A percentile compares a stretch with the other conserved stretches of the same genome.
Conservation (phyloP, 2,888 invertebrate species). For the Hyposoter didymator region DNA sequence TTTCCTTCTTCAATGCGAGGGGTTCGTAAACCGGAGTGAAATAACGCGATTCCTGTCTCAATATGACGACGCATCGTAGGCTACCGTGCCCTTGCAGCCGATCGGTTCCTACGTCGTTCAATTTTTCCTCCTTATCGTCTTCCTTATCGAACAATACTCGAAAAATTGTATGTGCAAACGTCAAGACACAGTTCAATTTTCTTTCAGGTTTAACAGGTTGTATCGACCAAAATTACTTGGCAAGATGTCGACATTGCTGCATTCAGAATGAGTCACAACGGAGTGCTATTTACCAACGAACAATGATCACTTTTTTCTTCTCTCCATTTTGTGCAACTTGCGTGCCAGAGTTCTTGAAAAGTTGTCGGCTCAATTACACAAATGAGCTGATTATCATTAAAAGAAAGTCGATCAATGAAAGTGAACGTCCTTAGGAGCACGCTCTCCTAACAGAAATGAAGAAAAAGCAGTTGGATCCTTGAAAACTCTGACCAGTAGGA, state of each 20-base stretch:
- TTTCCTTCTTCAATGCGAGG: background rate
- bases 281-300: background rate
- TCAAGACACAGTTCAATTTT: background rate
- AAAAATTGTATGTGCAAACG: background rate
- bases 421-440: no score
- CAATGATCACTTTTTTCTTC: background rate
- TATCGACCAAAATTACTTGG: background rate
- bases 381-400: background rate
- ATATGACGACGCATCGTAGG: background rate
- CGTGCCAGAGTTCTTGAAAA: background rate
- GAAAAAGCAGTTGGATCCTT: background rate
- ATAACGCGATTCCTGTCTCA: constrained; percentile 1
- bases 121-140: background rate
- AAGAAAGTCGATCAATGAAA: background rate
- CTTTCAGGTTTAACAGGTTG: background rate
- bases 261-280: background rate
- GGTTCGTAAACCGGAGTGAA: background rate
- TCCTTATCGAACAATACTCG: background rate
- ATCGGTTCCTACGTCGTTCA: constrained; percentile 2
- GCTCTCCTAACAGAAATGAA: background rate
- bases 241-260: background rate
- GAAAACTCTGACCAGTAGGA: background rate
- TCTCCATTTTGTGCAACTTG: background rate
- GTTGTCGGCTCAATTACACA: background rate
- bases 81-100: background rate